Evolutionary conservation across 2,797 vertebrate genomes (phyloP).

Genomic region (Anabas testudineus): DNA sequence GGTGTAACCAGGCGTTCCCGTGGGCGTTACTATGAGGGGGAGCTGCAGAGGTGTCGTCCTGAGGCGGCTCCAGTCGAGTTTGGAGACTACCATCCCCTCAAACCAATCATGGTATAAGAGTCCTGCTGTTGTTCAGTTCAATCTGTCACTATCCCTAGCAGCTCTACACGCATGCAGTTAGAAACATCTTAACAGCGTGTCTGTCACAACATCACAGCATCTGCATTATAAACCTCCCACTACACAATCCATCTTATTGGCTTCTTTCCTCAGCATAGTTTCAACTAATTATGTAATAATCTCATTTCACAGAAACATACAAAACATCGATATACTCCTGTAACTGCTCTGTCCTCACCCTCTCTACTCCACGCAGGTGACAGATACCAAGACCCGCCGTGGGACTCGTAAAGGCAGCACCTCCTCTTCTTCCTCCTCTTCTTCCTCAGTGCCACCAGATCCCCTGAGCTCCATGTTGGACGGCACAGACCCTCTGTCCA

Average conservation of each 20-base stretch:
- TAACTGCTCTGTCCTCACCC: background rate
- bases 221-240: background rate
- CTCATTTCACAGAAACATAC: background rate
- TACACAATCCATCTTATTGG: too few species aligned
- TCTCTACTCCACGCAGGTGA: constrained; percentile 82
- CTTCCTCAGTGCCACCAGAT: constrained; percentile 89
- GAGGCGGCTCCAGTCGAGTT: constrained; percentile 86
- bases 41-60: constrained; percentile 82
- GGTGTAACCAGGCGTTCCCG: constrained; percentile 86
- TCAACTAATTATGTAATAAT: background rate
- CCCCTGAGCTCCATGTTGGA: constrained; percentile 94
- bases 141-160: background rate
- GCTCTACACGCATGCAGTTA: background rate
- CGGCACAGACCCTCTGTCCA: constrained; percentile 93
- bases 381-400: constrained; percentile 91
- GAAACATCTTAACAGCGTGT: background rate
- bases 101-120: constrained; percentile 90
- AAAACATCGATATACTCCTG: background rate
- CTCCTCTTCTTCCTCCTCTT: constrained; percentile 93
- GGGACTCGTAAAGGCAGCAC: constrained; percentile 92
- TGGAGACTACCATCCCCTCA: constrained; percentile 95
- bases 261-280: background rate
- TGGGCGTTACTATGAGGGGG: constrained; percentile 87
- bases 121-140: background rate
- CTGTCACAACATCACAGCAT: background rate